Base-by-base conservation (phyloP, 2,797 vertebrate species). In the Sebastes minor region DNA sequence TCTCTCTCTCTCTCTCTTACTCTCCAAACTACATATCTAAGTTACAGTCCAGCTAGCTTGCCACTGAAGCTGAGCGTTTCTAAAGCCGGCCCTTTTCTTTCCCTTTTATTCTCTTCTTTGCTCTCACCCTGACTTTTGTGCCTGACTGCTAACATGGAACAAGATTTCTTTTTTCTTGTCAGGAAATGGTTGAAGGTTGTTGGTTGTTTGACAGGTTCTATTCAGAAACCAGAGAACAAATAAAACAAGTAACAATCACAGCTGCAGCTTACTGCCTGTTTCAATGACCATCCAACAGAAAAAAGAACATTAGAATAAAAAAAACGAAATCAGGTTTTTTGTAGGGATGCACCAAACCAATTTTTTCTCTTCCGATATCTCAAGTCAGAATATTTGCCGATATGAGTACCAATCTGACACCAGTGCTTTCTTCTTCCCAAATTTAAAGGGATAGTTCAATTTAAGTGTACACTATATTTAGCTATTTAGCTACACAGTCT, bases 41-140 rank as follows among this genome's bases (percentile, higher is more conserved):
- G 92, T 94, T 95, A 96, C 93, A 95, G 93, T 95, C 81, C 69
- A 81, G 86, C 85, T 84, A 85, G 85, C 82, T 71, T 87, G 82
- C 66, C 77, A 80, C 85, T 83, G 79, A 87, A 84, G 86, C 81
- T 9, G 59, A 86, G 75, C 81, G 55, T 89, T 93, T 91, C 72
- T 89, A 92, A 92, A 93, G 85, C 83, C 85, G 71, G 60, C 60
- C 38, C 64, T 80, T 83, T 91, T 75, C 55, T 80, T 70, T 78
- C 33, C 70, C 67, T 85, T 85, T 89, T 86, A 74, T 74, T 85
- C 65, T 74, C 59, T 60, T 63, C 67, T 75, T 72, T 80, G 73
- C 78, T 84, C 69, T 89, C 69, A 74, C 27, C 33, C 76, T 65
- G 78, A 89, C 80, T 89, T 90, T 81, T 94, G 86, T 85, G 76